Evolutionary conservation across 2,797 vertebrate species (phyloP), one percentile per base, ranked within the genome.

Genomic region (Coluber constrictor): DNA sequence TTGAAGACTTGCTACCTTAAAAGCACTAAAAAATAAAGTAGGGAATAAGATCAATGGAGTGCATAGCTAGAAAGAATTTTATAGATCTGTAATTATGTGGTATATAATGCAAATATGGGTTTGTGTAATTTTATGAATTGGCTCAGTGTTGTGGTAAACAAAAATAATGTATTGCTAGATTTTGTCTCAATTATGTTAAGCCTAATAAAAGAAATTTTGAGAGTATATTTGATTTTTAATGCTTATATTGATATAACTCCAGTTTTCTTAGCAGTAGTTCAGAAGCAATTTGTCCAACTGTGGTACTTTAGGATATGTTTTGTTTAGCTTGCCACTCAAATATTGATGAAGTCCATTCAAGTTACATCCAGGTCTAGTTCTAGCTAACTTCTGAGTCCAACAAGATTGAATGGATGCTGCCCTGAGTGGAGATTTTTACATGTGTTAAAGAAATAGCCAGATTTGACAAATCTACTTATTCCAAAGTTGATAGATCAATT

Each of bases 131-230:
- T 47, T 63, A 25, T 43, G 23, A 90, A 90, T 16, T 91, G 74
- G 56, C 56, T n/a, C 29, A 43, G 87, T 59, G 13, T 57, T 88
- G 92, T 95, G 89, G 86, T 83, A 92, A 95, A 83, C 57, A n/a
- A 83, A 27, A 1, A 16, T 11, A 86, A 91, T 92, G 55, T 51
- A 3, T 61, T 90, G 16, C 13, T 91, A 56, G 23, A n/a, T 60
- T 86, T 43, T 47, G 12, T 60, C 37, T 83, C 20, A 83, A 83
- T 83, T 23, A 20, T 47, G 37, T 25, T 83, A 25, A 83, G 74
- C 20, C 74, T 83, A 4, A 25, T 47, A 83, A 83, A 83, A 47
- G 0, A 47, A 83, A 47, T 83, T 25, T 83, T 83, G 37, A 83
- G 37, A 47, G 37, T 4, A 25, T 25, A 83, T 23, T 47, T 83